These are phyloP conservation scores for Lepilemur septentrionalis DNA, from an alignment of 2,797 vertebrate genomes.

Conservation along the genomic window DNA sequence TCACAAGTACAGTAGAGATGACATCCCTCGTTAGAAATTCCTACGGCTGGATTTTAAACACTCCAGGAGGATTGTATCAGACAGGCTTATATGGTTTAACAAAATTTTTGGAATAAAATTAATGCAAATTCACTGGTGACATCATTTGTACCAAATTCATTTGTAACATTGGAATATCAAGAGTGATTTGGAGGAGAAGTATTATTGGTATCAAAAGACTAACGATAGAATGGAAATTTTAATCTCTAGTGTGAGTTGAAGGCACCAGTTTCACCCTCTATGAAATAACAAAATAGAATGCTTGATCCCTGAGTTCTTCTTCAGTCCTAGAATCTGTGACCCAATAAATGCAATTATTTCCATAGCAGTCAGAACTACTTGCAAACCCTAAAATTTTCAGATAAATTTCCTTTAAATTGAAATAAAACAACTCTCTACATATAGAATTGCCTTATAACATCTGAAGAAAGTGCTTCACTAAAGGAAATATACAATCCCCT, in stretches of 20 bases:
- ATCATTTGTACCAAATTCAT: not conserved
- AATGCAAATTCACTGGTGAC: slow-evolving; percentile 4
- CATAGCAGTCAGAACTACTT: not conserved
- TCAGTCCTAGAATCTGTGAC: not conserved
- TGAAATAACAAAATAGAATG: not conserved
- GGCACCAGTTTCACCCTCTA: not conserved
- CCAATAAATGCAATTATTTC: not conserved
- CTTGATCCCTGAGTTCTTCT: not conserved
- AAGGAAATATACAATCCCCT: not conserved
- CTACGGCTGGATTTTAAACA: not conserved
- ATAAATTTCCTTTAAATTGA: not conserved
- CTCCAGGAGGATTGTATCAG: not conserved
- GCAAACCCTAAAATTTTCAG: not conserved
- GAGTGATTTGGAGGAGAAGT: not conserved
- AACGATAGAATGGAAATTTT: not conserved
- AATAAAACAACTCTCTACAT: not conserved
- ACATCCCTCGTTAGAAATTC: not conserved
- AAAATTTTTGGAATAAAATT: not conserved
- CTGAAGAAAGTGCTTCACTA: not conserved
- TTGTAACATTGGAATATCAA: not conserved
- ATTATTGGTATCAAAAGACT: not conserved
- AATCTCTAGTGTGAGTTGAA: not conserved
- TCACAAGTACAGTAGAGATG: not conserved
- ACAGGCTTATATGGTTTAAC: not conserved
- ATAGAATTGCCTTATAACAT: not conserved